phyloP scores from a whole-genome alignment of 2,797 vertebrate genomes.

The Scarus forsteni region DNA sequence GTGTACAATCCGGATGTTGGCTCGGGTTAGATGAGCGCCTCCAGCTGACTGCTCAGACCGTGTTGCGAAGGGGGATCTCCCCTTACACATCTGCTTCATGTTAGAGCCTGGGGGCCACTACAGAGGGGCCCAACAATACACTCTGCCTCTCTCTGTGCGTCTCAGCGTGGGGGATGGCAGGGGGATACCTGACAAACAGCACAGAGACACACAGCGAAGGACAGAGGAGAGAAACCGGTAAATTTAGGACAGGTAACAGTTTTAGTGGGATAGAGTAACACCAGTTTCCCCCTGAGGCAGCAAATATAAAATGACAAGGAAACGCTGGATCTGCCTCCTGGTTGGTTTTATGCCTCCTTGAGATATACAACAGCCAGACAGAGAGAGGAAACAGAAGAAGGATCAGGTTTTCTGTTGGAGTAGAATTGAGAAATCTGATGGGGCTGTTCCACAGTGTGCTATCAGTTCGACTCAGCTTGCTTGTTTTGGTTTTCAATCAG shows the following conservation, averaged over 20 bases:
- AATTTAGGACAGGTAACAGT: constrained; percentile 17
- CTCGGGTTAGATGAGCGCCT: constrained; percentile 41
- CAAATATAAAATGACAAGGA: not conserved
- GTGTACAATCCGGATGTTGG: constrained; percentile 46
- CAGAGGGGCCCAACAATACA: constrained; percentile 49
- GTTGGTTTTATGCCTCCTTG: no score
- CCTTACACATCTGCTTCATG: constrained; percentile 74
- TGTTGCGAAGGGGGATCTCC: constrained; percentile 56
- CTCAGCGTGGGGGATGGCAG: constrained; percentile 72
- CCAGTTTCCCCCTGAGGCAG: not conserved
- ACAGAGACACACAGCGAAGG: constrained; percentile 20
- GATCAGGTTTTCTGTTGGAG: no score
- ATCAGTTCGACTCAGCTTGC: no score
- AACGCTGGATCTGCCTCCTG: not conserved
- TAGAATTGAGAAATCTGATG: no score
- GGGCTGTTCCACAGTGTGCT: no score
- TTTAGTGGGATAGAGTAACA: not conserved
- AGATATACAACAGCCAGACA: no score
- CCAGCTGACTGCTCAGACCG: constrained; percentile 52
- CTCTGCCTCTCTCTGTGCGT: constrained; percentile 29
- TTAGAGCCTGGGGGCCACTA: constrained; percentile 67
- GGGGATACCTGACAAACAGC: constrained; percentile 39
- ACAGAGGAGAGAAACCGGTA: not conserved
- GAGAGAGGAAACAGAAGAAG: no score
- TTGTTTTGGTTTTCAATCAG: no score